phyloP scores from a whole-genome alignment of 2,113 vertebrate genomes.

The Sinosuthora webbiana region DNA sequence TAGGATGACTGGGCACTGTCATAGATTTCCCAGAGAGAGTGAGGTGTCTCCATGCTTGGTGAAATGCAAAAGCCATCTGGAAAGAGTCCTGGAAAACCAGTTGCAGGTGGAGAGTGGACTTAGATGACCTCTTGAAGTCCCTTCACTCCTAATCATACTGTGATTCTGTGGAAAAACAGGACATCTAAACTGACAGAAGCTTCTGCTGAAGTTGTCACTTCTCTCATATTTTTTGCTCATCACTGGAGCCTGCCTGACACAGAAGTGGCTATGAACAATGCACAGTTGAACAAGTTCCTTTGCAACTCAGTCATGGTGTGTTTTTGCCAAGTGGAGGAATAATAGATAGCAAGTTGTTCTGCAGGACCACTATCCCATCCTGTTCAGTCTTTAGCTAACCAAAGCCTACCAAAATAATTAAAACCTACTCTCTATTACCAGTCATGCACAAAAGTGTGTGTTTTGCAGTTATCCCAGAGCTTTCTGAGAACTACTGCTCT shows the following conservation, averaged over 20 bases:
- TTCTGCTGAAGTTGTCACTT: not conserved
- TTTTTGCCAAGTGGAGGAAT: not conserved
- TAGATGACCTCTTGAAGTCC: not conserved
- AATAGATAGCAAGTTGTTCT: not conserved
- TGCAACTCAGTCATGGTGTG: not conserved
- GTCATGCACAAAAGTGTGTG: not conserved
- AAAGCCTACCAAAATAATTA: not conserved
- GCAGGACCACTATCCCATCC: not conserved
- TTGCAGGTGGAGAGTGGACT: not conserved
- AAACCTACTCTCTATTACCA: not conserved
- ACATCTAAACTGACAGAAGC: not conserved
- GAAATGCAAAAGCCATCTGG: not conserved
- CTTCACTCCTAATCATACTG: not conserved
- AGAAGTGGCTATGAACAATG: not conserved
- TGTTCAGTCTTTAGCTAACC: not conserved
- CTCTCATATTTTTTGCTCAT: not conserved
- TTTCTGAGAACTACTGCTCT: not conserved
- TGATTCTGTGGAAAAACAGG: not conserved
- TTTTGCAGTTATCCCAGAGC: not conserved
- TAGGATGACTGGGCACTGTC: not conserved
- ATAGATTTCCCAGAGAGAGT: not conserved
- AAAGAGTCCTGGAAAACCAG: not conserved
- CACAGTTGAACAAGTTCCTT: not conserved
- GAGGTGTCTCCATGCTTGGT: not conserved
- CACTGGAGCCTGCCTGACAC: accelerated